Evolutionary conservation across 2,888 invertebrate genomes (phyloP), one percentile per base, ranked within the genome.

Genomic region (Drosophila multiciliata): DNA sequence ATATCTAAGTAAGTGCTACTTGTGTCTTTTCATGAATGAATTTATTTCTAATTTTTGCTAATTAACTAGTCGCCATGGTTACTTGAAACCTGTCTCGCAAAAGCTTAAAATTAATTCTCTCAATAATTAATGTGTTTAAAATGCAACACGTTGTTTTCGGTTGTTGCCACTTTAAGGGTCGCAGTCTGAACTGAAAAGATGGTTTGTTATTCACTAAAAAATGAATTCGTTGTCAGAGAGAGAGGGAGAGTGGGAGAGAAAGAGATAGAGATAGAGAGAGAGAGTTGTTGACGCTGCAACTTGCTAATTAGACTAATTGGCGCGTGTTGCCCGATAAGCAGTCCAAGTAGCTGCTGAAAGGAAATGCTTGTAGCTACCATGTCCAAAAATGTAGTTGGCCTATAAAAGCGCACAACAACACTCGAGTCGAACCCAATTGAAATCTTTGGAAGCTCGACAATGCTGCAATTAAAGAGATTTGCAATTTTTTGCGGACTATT

Each of bases 361-460:
- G 48, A 66, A 77, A 66, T 66, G 20, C 64, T 40, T 74, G 86
- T 85, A 77, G 72, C 72, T 70, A 72, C 57, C 36, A 33, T 48
- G 48, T 12, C 20, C 45, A 23, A n/a, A 40, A 23, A 26, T 26
- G 20, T 36, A 35, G 65, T 48, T 33, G n/a, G 63, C 50, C 77
- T 81, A 84, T 84, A 89, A 78, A 89, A 87, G 78, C 68, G 52
- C 9, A 8, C 11, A 23, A 54, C 9, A 63, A 60, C 42, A 79
- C 49, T 68, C 63, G 45, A 66, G 45, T 57, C 8, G 58, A 20
- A 36, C n/a, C 40, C 32, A 71, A 11, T n/a, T 36, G 33, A 29
- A 58, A 63, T 55, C 69, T 66, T 33, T 15, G 23, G 33, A 62
- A 61, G 66, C 20, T 38, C 32, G 42, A 78, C 2, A 11, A 80